phyloP scores from a whole-genome alignment of 1,140 invertebrate species.

The Aphidius ervi region DNA sequence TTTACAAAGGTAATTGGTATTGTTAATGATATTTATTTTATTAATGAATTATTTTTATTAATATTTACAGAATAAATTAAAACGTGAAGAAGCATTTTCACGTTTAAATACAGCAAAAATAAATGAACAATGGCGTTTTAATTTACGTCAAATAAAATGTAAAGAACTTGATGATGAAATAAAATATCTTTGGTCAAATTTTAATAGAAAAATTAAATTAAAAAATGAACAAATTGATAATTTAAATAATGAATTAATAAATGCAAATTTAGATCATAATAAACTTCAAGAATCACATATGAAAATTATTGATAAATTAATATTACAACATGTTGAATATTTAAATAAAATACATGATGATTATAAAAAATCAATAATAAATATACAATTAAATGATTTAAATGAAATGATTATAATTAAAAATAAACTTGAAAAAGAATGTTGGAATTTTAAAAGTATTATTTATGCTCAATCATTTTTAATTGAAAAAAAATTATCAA shows the following conservation, averaged over 20 bases:
- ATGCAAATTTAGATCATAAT: slow-evolving; percentile 66
- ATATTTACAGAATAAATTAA: slow-evolving; percentile 67
- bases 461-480: slow-evolving; percentile 30
- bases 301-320: slow-evolving; percentile 62
- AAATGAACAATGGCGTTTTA: slow-evolving; percentile 75
- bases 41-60: slow-evolving; percentile 12
- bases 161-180: slow-evolving; percentile 66
- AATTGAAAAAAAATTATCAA: slow-evolving; percentile 30
- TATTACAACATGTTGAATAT: slow-evolving; percentile 57
- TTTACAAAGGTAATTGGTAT: slow-evolving; percentile 69
- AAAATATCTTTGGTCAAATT: slow-evolving; percentile 58
- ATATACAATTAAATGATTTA: slow-evolving; percentile 28
- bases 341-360: slow-evolving; percentile 55
- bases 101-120: slow-evolving; percentile 77
- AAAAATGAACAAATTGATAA: slow-evolving; percentile 65
- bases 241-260: slow-evolving; percentile 61
- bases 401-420: slow-evolving; percentile 32
- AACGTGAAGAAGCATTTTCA: slow-evolving; percentile 71
- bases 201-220: slow-evolving; percentile 58
- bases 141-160: slow-evolving; percentile 69
- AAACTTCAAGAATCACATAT: slow-evolving; percentile 66
- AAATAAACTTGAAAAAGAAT: slow-evolving; percentile 25
- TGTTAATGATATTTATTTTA: slow-evolving; percentile 10
- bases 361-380: slow-evolving; percentile 50
- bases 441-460: slow-evolving; percentile 34